Conservation (phyloP, 2,797 vertebrate species). For the Rhinogobio ventralis region DNA sequence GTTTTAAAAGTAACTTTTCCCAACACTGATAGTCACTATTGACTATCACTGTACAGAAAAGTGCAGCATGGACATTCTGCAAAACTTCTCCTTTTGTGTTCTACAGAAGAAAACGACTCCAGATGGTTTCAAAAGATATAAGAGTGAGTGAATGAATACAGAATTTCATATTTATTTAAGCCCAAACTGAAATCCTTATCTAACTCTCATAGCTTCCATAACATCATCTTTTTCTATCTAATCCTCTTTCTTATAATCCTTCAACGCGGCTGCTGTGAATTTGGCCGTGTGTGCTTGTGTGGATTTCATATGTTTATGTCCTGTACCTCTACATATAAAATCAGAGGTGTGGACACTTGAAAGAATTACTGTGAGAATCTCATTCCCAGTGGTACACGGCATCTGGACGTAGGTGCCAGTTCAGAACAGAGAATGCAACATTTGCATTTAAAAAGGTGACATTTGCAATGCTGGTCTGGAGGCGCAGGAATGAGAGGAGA, state of each 20-base stretch:
- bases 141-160: neutral
- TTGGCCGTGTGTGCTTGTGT: slow-evolving; percentile 31
- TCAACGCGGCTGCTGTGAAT: neutral
- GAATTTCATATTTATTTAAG: neutral
- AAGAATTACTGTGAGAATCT: slow-evolving; percentile 38
- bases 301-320: slow-evolving; percentile 35
- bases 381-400: slow-evolving; percentile 23
- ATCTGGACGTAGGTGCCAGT: slow-evolving; percentile 22
- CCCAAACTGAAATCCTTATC: slow-evolving; percentile 26
- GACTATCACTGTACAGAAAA: neutral
- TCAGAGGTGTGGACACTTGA: slow-evolving; percentile 37
- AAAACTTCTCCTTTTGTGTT: neutral
- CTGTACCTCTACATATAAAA: neutral
- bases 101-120: neutral
- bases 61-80: neutral
- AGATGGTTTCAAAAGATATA: neutral
- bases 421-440: slow-evolving; percentile 64
- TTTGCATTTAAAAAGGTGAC: slow-evolving; percentile 85
- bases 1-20: too few species aligned
- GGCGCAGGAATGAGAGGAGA: slow-evolving; percentile 42
- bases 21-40: neutral
- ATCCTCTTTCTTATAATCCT: slow-evolving; percentile 23
- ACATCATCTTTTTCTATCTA: slow-evolving; percentile 34
- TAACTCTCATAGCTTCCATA: slow-evolving; percentile 19
- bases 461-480: slow-evolving; percentile 64